These are phyloP conservation scores for Lepidotrigona ventralis DNA, from an alignment of 1,140 invertebrate species.

Conservation along the genomic window DNA sequence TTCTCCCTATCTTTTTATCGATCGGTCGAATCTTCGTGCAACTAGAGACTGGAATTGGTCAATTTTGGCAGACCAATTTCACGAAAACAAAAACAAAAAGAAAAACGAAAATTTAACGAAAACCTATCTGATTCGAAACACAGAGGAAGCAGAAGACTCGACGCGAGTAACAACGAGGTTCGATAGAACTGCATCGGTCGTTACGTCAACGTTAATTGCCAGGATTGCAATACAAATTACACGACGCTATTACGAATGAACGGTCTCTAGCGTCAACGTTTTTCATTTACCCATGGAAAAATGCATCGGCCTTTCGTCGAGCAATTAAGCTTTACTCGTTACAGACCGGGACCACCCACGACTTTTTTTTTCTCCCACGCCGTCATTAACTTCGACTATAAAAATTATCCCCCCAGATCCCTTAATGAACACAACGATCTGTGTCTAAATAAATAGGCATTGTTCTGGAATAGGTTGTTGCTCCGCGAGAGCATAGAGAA, in stretches of 20 bases:
- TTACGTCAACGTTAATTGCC: neutral
- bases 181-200: neutral
- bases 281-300: constrained; percentile 4
- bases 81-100: neutral
- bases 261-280: constrained; percentile 7
- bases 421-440: constrained; percentile 42
- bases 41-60: neutral
- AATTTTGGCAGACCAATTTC: neutral
- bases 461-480: constrained; percentile 37
- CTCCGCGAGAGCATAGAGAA: constrained; percentile 50
- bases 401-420: constrained; percentile 24
- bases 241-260: neutral
- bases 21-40: neutral
- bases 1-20: neutral
- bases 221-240: constrained; percentile 27
- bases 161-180: neutral
- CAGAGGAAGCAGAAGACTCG: too few species aligned
- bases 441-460: constrained; percentile 49
- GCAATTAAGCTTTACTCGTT: constrained; percentile 23
- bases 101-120: too few species aligned
- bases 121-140: too few species aligned
- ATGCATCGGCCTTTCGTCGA: neutral
- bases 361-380: neutral
- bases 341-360: neutral
- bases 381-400: constrained; percentile 10